Conservation (phyloP, 2,888 invertebrate species). For the Leptinotarsa tumamoca region DNA sequence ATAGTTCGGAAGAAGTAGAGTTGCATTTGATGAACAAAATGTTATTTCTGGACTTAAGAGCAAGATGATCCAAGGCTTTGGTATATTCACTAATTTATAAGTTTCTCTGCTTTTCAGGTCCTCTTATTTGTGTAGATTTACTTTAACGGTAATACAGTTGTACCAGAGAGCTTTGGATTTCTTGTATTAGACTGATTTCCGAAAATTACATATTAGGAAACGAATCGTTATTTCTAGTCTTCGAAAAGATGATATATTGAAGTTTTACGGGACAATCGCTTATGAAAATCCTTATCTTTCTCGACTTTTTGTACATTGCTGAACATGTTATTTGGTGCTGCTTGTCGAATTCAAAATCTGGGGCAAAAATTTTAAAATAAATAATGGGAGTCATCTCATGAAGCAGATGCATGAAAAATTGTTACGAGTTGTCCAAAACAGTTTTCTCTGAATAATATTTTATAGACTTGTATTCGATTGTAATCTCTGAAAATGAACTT, state of each 20-base stretch:
- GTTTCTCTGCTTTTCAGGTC: no score
- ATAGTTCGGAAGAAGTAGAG: constrained; percentile 1
- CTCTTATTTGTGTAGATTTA: neutral
- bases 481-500: no score
- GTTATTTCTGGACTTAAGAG: neutral
- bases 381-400: neutral
- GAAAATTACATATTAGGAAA: neutral
- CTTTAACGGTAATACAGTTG: neutral
- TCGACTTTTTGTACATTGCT: neutral
- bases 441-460: no score
- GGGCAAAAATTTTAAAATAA: neutral
- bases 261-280: neutral
- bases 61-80: neutral
- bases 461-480: no score
- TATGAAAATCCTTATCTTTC: neutral
- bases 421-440: no score
- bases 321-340: neutral
- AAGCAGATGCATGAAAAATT: neutral
- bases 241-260: neutral
- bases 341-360: neutral
- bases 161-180: constrained; percentile 7
- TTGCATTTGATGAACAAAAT: neutral
- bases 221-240: constrained; percentile 9
- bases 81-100: neutral
- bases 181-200: constrained; percentile 16